A percentile compares a stretch with the other conserved stretches of the same genome.
Conservation (phyloP, 30 jellyfish, hydroid and myxozoan genomes). For the Rhopilema esculentum region DNA sequence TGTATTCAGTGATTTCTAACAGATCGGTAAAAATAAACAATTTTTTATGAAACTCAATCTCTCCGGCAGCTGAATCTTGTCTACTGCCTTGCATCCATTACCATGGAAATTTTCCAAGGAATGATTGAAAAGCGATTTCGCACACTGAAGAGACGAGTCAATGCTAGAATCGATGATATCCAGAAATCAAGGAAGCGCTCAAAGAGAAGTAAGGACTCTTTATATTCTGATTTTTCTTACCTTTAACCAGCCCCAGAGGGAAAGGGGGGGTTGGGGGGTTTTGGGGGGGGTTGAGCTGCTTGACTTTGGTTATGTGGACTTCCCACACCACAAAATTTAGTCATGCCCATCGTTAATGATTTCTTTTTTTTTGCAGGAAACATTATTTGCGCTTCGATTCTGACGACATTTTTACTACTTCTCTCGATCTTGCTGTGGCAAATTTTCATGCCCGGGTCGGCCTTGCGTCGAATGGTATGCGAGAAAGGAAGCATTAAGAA, state of each 20-base stretch:
- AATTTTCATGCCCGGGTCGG: conserved; percentile 82
- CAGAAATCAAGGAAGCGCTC: conserved; percentile 49
- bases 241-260: background rate
- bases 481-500: conserved; percentile 55
- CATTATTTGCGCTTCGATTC: conserved; percentile 3
- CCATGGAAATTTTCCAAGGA: conserved; percentile 72
- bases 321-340: background rate
- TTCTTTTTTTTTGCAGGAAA: conserved; percentile 21
- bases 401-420: conserved; percentile 25
- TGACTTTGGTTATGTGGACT: no score
- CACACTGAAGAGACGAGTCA: conserved; percentile 55
- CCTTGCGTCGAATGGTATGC: conserved; percentile 64
- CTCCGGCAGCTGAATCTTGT: conserved; percentile 71
- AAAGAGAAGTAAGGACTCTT: conserved; percentile 50
- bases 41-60: no score
- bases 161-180: conserved; percentile 48
- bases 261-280: background rate
- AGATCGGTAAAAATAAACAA: no score
- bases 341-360: background rate
- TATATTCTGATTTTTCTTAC: background rate
- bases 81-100: conserved; percentile 72
- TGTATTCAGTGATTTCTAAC: no score
- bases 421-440: conserved; percentile 79
- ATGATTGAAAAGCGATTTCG: conserved; percentile 53
- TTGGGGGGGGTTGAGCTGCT: no score